Conservation (phyloP, 1,140 invertebrate genomes). For the Scaptomyza montana region DNA sequence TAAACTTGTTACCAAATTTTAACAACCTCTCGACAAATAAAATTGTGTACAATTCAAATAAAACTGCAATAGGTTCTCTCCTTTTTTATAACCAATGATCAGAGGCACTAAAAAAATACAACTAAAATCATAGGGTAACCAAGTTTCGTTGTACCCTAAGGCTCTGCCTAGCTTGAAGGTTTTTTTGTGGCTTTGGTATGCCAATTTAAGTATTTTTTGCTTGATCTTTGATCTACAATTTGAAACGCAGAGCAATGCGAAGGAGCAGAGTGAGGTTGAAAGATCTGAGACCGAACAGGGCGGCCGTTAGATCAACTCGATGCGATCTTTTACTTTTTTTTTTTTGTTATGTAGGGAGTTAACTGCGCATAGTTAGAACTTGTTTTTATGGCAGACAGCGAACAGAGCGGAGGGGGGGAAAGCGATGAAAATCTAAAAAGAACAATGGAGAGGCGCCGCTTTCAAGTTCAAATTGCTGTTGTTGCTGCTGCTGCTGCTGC, state of each 20-base stretch:
- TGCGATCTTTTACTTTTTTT: slow-evolving; percentile 52
- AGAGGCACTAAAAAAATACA: not conserved
- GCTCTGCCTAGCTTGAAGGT: slow-evolving; percentile 16
- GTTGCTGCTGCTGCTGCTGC: slow-evolving; percentile 22
- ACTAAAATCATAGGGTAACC: slow-evolving; percentile 64
- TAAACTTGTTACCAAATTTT: not conserved
- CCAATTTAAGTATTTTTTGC: slow-evolving; percentile 74
- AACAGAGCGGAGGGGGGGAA: too few species aligned
- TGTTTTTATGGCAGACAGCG: slow-evolving; percentile 55
- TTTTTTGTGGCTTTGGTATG: slow-evolving; percentile 59
- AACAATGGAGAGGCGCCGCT: slow-evolving; percentile 77
- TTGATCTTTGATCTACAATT: slow-evolving; percentile 83
- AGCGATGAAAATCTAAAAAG: slow-evolving; percentile 22
- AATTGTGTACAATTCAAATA: too few species aligned
- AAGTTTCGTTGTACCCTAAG: slow-evolving; percentile 54
- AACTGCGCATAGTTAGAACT: slow-evolving; percentile 59
- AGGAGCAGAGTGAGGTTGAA: slow-evolving; percentile 25
- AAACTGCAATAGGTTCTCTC: not conserved
- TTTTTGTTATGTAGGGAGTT: slow-evolving; percentile 67
- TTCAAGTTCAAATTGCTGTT: slow-evolving; percentile 69
- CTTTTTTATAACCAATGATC: slow-evolving; percentile 12
- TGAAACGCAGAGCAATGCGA: slow-evolving; percentile 65
- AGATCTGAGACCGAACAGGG: slow-evolving; percentile 47
- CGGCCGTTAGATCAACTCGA: slow-evolving; percentile 75
- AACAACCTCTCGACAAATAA: not conserved